These are phyloP conservation scores for Pollenia angustigena DNA, from an alignment of 2,888 invertebrate species.

Conservation along the genomic window DNA sequence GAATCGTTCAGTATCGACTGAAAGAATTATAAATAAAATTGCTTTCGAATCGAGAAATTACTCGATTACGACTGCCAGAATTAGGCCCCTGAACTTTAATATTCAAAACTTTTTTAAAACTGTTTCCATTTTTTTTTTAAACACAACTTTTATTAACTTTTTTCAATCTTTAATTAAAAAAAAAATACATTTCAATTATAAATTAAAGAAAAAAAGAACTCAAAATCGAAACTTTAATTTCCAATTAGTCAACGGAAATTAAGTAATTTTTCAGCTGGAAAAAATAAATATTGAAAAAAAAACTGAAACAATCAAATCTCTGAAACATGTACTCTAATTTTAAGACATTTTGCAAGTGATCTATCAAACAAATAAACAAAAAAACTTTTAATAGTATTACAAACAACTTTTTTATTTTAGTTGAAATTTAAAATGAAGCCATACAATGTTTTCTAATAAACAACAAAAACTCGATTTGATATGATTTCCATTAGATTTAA, in stretches of 20 bases:
- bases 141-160: slow-evolving; percentile 6
- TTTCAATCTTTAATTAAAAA: background rate
- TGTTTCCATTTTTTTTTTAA: no score
- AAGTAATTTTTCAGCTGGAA: slow-evolving; percentile 58
- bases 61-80: no score
- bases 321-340: slow-evolving; percentile 37
- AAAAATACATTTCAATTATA: slow-evolving; percentile 12
- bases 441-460: slow-evolving; percentile 6
- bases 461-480: slow-evolving; percentile 35
- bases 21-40: no score
- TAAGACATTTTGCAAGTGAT: slow-evolving; percentile 7
- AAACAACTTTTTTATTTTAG: slow-evolving; percentile 10
- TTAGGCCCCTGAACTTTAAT: no score
- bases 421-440: slow-evolving; percentile 42
- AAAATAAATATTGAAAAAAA: slow-evolving; percentile 2
- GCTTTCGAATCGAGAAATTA: no score
- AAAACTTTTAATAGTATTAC: slow-evolving; percentile 1
- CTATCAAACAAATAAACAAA: slow-evolving; percentile 13
- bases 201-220: background rate
- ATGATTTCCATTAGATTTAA: slow-evolving; percentile 24
- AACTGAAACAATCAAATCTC: slow-evolving; percentile 1
- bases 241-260: slow-evolving; percentile 71
- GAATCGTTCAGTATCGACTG: no score
- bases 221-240: slow-evolving; percentile 33
- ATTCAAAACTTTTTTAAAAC: no score